Evolutionary conservation across 1,140 invertebrate genomes (phyloP).

Genomic region (Asbolus verrucosus): DNA sequence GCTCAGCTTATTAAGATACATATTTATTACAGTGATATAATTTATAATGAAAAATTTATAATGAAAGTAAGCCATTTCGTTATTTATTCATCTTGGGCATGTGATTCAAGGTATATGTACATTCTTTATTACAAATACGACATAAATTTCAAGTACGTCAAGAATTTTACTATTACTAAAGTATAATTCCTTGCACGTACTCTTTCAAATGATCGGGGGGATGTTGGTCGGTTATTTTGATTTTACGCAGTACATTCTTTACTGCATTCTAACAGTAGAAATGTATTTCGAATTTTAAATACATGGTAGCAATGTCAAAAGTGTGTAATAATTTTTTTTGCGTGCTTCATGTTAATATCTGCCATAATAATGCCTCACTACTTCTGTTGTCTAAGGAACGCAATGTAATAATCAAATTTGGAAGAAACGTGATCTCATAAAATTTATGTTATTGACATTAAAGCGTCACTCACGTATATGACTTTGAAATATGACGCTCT

Average conservation of each 20-base stretch:
- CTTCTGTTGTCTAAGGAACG: no score
- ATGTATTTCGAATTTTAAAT: slow-evolving; percentile 17
- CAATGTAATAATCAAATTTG: slow-evolving; percentile 1
- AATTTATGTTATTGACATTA: no score
- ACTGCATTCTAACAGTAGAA: not conserved
- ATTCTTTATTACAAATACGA: not conserved
- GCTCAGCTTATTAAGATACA: no score
- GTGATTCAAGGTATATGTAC: not conserved
- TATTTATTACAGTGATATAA: no score
- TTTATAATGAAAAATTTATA: no score
- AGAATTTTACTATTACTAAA: not conserved
- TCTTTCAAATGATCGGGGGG: slow-evolving; percentile 22
- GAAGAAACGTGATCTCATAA: not conserved
- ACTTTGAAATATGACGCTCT: no score
- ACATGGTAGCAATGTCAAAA: no score
- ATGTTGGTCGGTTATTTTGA: slow-evolving; percentile 23
- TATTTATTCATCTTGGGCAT: not conserved
- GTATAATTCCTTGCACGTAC: slow-evolving; percentile 15
- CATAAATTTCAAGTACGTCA: not conserved
- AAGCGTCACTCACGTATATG: no score
- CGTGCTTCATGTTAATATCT: not conserved
- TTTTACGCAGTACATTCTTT: not conserved
- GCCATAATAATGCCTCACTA: not conserved
- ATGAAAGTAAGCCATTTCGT: no score
- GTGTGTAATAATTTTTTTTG: not conserved